Conservation (phyloP, 2,888 invertebrate genomes). For the Nipponacmea schrenckii region DNA sequence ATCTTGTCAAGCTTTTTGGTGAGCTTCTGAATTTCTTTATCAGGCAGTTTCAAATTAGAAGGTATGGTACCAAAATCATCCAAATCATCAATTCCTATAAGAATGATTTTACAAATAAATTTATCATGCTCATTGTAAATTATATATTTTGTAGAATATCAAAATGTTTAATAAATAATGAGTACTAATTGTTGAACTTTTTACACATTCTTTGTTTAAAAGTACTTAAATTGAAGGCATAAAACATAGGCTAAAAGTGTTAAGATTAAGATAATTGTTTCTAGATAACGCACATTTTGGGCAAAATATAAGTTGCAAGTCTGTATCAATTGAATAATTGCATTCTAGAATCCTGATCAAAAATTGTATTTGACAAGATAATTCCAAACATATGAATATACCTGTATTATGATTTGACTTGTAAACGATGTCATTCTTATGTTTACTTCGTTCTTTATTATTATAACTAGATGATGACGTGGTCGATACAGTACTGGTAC, state of each 20-base stretch:
- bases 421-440: constrained; percentile 17
- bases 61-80: constrained; percentile 65
- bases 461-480: constrained; percentile 17
- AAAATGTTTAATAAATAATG: too few species aligned
- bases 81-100: constrained; percentile 63
- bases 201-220: too few species aligned
- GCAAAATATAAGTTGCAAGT: too few species aligned
- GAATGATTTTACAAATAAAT: background rate
- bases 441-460: constrained; percentile 11
- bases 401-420: constrained; percentile 12
- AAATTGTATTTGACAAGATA: too few species aligned
- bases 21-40: constrained; percentile 50
- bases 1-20: constrained; percentile 52
- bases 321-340: too few species aligned
- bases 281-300: background rate
- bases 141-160: too few species aligned
- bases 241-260: background rate
- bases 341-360: too few species aligned
- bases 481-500: constrained; percentile 10
- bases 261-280: background rate
- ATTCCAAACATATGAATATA: background rate
- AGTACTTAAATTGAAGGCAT: too few species aligned
- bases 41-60: constrained; percentile 41
- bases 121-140: background rate
- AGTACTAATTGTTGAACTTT: too few species aligned